Percentiles rank a stretch among this genome's conserved stretches.
These are phyloP conservation scores for Solea senegalensis DNA, from an alignment of 2,113 vertebrate genomes.

Conservation along the genomic window DNA sequence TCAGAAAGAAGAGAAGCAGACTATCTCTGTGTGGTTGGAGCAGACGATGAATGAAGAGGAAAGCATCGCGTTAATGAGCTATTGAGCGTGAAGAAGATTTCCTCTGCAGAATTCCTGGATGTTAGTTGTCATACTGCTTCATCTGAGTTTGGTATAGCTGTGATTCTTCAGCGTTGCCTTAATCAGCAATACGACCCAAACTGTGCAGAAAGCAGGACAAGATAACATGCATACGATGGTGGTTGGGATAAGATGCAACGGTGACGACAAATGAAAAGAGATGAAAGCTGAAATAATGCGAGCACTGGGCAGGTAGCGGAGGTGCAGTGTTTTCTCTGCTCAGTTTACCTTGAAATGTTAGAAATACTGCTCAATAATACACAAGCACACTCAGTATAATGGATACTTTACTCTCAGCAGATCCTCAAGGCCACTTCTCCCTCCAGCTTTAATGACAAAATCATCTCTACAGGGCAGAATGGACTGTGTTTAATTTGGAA, in stretches of 20 bases:
- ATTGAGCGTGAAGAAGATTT: neutral
- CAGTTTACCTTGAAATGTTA: neutral
- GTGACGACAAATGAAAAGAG: neutral
- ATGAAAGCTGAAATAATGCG: neutral
- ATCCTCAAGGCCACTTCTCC: neutral
- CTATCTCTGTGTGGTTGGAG: neutral
- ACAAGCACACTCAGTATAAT: neutral
- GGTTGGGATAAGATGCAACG: slow-evolving; percentile 5
- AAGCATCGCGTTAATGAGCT: no score
- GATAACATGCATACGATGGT: slow-evolving; percentile 1
- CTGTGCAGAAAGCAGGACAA: neutral
- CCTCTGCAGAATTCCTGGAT: neutral
- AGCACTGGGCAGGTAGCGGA: neutral
- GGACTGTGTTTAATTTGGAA: neutral
- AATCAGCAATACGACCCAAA: neutral
- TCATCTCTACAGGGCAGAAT: neutral
- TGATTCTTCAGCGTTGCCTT: neutral
- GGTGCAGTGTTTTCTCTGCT: neutral
- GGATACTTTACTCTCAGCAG: neutral
- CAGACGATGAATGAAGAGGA: neutral
- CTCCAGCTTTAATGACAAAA: neutral
- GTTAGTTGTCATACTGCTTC: neutral
- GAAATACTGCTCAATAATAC: neutral
- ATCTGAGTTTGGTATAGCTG: neutral
- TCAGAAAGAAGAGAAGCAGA: neutral